Evolutionary conservation across 1,140 invertebrate genomes (phyloP).

Genomic region (Ips typographus): DNA sequence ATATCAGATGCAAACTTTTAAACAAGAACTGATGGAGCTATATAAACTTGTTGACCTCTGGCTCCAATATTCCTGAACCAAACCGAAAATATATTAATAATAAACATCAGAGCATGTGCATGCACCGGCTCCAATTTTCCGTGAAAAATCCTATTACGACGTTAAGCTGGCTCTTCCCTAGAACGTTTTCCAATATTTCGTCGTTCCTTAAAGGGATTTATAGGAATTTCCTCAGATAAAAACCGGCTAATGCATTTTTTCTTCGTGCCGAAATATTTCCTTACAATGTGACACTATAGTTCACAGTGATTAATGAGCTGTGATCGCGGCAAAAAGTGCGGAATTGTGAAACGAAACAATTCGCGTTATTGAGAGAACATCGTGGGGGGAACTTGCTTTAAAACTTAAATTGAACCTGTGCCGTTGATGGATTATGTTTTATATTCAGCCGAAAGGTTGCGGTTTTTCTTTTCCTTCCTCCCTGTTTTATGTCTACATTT

Average conservation of each 20-base stretch:
- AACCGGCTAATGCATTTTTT: constrained; percentile 13
- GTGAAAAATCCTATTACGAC: no score
- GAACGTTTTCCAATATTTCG: constrained; percentile 23
- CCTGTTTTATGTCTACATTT: constrained; percentile 11
- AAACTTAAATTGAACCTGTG: constrained; percentile 28
- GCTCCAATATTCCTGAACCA: no score
- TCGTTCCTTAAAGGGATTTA: constrained; percentile 10
- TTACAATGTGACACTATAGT: constrained; percentile 5
- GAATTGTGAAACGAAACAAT: constrained; percentile 30
- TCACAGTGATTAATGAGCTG: constrained; percentile 22
- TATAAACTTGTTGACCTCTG: no score
- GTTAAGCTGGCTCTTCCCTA: background rate
- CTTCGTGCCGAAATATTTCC: constrained; percentile 9
- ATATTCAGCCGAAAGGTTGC: constrained; percentile 18
- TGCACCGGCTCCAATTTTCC: no score
- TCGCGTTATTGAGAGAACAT: constrained; percentile 25
- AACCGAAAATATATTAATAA: no score
- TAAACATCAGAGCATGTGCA: no score
- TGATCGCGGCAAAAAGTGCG: constrained; percentile 22
- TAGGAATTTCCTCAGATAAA: constrained; percentile 6
- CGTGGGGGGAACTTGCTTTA: constrained; percentile 17
- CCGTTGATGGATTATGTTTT: constrained; percentile 22
- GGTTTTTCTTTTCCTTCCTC: constrained; percentile 13
- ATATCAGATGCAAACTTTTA: no score
- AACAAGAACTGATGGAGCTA: no score